Percentiles rank a stretch among this genome's conserved stretches.
These are phyloP conservation scores for Mobula birostris DNA, from an alignment of 2,113 vertebrate genomes.

Conservation along the genomic window DNA sequence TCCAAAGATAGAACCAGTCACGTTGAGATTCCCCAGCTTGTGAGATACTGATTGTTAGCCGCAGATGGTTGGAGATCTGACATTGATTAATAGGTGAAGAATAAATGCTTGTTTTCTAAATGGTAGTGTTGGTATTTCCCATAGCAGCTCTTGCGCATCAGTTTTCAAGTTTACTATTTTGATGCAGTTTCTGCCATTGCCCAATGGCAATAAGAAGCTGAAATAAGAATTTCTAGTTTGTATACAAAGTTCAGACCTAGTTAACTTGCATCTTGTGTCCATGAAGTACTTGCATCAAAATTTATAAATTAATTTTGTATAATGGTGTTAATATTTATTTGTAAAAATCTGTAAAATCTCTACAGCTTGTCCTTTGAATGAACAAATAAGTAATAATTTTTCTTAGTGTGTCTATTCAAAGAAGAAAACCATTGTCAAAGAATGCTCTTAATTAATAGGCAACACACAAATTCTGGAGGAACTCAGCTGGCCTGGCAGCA, in stretches of 20 bases:
- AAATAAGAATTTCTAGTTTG: neutral
- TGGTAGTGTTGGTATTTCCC: neutral
- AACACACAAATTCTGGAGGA: too few relatives aligned
- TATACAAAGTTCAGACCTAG: neutral
- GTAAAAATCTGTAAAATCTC: too few relatives aligned
- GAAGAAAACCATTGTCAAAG: neutral
- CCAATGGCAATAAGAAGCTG: neutral
- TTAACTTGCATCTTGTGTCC: neutral
- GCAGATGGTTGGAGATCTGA: neutral
- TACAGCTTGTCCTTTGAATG: too few relatives aligned
- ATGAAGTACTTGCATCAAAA: neutral
- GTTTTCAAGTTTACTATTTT: neutral
- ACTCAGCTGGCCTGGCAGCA: too few relatives aligned
- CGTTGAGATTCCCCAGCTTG: neutral
- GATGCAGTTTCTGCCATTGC: neutral
- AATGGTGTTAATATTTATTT: neutral
- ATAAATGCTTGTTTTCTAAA: neutral
- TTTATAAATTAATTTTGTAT: neutral
- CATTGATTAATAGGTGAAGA: neutral
- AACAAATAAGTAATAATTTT: neutral
- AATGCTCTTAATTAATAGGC: too few relatives aligned
- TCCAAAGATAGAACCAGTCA: too few relatives aligned
- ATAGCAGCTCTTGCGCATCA: neutral
- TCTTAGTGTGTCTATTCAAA: neutral
- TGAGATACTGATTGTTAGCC: neutral